A percentile compares a stretch with the other conserved stretches of the same genome.
Conservation (phyloP, 1,140 invertebrate genomes). For the Drosophila arawakana region DNA sequence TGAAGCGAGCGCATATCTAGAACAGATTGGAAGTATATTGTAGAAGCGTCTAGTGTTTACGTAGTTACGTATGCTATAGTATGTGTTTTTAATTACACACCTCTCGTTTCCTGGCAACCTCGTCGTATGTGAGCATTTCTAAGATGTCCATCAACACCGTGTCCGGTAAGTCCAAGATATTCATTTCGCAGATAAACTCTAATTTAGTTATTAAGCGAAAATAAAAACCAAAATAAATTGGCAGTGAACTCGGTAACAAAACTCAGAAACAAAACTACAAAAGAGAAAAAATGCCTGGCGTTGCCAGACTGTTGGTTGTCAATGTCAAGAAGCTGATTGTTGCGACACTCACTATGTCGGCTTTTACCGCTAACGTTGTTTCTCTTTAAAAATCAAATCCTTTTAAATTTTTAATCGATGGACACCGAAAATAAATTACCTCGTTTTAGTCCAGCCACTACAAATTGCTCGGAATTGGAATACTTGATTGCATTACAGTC, state of each 20-base stretch:
- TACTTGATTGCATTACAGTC: slow-evolving; percentile 10
- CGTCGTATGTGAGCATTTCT: slow-evolving; percentile 91
- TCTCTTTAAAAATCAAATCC: background rate
- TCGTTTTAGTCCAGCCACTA: slow-evolving; percentile 39
- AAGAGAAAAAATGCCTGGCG: slow-evolving; percentile 1
- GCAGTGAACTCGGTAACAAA: slow-evolving; percentile 4
- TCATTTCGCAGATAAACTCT: slow-evolving; percentile 40
- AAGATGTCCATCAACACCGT: slow-evolving; percentile 92
- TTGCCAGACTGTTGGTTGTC: background rate
- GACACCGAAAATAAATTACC: background rate
- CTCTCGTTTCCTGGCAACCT: slow-evolving; percentile 91
- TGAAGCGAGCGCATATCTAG: slow-evolving; percentile 92
- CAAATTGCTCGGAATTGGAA: slow-evolving; percentile 46
- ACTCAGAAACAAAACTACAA: slow-evolving; percentile 23
- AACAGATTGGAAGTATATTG: slow-evolving; percentile 32
- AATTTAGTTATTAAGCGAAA: slow-evolving; percentile 1
- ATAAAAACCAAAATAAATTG: slow-evolving; percentile 12
- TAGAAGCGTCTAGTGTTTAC: slow-evolving; percentile 29
- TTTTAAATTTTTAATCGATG: slow-evolving; percentile 3
- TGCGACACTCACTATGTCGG: slow-evolving; percentile 9
- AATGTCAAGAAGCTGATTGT: background rate
- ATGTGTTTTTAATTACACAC: slow-evolving; percentile 86
- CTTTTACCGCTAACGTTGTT: slow-evolving; percentile 24
- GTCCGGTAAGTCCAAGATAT: slow-evolving; percentile 88
- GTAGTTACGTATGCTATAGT: slow-evolving; percentile 13